Percentiles rank a stretch among this genome's conserved stretches.
Conservation (phyloP, 1,140 invertebrate species). For the Pseudomyrmex sp. region DNA sequence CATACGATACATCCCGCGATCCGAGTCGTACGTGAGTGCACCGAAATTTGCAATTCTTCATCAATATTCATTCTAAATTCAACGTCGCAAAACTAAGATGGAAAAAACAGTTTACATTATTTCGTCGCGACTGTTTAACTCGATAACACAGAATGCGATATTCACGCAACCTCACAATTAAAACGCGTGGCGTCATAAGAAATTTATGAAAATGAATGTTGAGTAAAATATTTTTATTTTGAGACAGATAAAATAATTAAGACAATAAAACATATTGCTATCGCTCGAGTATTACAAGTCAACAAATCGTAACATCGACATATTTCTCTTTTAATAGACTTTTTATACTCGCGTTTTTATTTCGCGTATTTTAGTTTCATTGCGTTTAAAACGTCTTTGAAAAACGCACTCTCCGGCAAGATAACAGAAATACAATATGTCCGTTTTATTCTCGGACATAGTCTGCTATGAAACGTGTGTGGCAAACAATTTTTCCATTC, state of each 20-base stretch:
- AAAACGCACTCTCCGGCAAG: not conserved
- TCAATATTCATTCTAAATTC: not conserved
- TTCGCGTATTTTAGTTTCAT: conserved; percentile 6
- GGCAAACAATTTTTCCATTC: conserved; percentile 30
- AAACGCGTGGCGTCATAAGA: too few relatives aligned
- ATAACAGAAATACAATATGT: not conserved
- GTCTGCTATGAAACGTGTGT: not conserved
- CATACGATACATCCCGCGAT: not conserved
- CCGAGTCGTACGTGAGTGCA: not conserved
- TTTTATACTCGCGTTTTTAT: conserved; percentile 3
- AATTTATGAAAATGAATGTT: too few relatives aligned
- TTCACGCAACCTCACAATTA: too few relatives aligned
- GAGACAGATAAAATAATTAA: too few relatives aligned
- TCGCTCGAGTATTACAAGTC: too few relatives aligned
- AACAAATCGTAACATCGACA: not conserved
- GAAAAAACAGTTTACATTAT: not conserved
- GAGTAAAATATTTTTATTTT: too few relatives aligned
- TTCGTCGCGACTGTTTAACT: too few relatives aligned
- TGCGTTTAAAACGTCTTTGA: not conserved
- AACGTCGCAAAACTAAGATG: not conserved
- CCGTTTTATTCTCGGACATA: conserved; percentile 11
- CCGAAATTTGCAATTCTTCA: not conserved
- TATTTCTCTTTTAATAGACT: not conserved
- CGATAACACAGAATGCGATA: too few relatives aligned
- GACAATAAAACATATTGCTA: too few relatives aligned